These are phyloP conservation scores for Martes martes DNA, from an alignment of 2,113 vertebrate species.

Conservation along the genomic window DNA sequence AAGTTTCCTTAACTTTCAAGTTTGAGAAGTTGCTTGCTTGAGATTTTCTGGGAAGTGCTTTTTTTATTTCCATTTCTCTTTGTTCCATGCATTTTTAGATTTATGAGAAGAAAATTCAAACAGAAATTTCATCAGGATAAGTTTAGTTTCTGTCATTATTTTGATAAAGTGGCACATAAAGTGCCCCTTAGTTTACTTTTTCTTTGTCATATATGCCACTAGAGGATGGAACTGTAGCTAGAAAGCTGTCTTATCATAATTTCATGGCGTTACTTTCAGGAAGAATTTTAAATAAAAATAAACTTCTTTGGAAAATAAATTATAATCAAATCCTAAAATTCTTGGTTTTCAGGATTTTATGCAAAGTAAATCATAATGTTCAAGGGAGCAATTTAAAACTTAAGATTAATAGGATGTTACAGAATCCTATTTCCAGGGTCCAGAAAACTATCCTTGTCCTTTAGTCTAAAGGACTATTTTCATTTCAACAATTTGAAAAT, in stretches of 20 bases:
- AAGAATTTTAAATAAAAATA: slow-evolving; percentile 32
- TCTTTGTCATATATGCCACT: not conserved
- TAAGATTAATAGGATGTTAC: not conserved
- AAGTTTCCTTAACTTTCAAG: slow-evolving; percentile 30
- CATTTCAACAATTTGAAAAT: not conserved
- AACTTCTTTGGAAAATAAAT: slow-evolving; percentile 25
- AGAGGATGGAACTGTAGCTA: not conserved
- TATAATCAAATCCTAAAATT: not conserved
- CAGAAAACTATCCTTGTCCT: not conserved
- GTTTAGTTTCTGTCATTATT: slow-evolving; percentile 22
- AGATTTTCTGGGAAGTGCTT: slow-evolving; percentile 21
- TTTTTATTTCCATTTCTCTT: not conserved
- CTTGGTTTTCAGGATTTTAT: not conserved
- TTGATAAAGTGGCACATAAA: not conserved
- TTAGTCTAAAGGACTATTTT: not conserved
- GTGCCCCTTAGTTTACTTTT: not conserved
- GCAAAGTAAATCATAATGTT: not conserved
- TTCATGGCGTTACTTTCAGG: slow-evolving; percentile 30
- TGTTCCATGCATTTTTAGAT: slow-evolving; percentile 30
- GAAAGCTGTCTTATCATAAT: slow-evolving; percentile 7
- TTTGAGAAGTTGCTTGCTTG: slow-evolving; percentile 33
- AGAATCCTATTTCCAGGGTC: not conserved
- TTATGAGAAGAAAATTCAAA: slow-evolving; percentile 32
- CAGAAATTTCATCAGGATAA: not conserved
- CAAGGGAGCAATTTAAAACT: not conserved